Percentiles rank a stretch among this genome's conserved stretches.
phyloP scores from a whole-genome alignment of 1,140 invertebrate species.

The Limonius californicus region DNA sequence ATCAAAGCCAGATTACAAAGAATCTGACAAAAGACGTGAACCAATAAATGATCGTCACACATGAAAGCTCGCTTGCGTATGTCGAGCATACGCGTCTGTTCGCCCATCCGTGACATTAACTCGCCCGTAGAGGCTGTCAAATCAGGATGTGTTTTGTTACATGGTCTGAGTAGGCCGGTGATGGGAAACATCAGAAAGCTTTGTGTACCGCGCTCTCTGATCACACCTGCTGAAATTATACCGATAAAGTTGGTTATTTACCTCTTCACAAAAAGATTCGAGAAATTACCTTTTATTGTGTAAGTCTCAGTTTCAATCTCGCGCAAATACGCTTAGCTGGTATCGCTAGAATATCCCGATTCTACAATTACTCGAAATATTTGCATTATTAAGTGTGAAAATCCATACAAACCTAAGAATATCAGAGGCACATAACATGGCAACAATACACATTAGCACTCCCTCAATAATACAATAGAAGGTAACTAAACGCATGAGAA shows the following conservation, averaged over 20 bases:
- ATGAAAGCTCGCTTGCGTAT: slow-evolving; percentile 18
- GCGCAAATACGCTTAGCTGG: too few species aligned
- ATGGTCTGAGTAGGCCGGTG: slow-evolving; percentile 15
- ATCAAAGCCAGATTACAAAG: slow-evolving; percentile 11
- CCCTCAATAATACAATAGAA: slow-evolving; percentile 36
- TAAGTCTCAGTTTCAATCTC: too few species aligned
- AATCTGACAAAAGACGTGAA: slow-evolving; percentile 13
- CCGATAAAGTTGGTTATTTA: background rate
- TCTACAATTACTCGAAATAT: too few species aligned
- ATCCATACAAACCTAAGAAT: slow-evolving; percentile 20
- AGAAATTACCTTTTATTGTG: too few species aligned
- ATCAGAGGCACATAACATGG: slow-evolving; percentile 28
- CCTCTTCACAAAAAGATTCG: too few species aligned
- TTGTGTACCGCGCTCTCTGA: background rate
- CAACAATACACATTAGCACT: slow-evolving; percentile 36
- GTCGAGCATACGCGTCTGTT: slow-evolving; percentile 19
- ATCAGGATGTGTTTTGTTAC: slow-evolving; percentile 17
- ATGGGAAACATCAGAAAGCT: slow-evolving; percentile 5
- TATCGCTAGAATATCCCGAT: too few species aligned
- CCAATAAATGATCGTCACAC: slow-evolving; percentile 13
- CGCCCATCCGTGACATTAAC: slow-evolving; percentile 21
- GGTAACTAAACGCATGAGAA: slow-evolving; percentile 43
- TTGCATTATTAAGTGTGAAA: slow-evolving; percentile 6
- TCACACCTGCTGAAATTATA: background rate
- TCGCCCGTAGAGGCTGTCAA: slow-evolving; percentile 19